Base-by-base conservation (phyloP, 1,140 invertebrate genomes). In the Cydia splendana region DNA sequence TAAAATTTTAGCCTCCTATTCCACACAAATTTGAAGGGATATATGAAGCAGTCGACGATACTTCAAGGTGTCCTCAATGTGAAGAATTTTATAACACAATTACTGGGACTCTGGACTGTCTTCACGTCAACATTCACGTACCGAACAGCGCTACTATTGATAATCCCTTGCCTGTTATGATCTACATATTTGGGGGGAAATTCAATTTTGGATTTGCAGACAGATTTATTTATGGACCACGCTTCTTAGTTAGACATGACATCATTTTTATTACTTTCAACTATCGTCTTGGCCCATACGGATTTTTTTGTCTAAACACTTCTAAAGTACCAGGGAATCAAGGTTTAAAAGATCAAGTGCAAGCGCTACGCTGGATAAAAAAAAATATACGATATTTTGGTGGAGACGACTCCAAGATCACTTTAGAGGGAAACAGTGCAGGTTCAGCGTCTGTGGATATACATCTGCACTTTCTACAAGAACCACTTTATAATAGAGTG, bases 141-240 rank as follows among this genome's bases (percentile, higher is more conserved):
- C 85, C 85, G 0, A 73, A 75, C 15, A 76, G 69, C 9, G 81
- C 79, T 45, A 75, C 38, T 12, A 30, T 65, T 5, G 20, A 73
- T 9, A 77, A 78, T 34, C 76, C 74, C 48, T 78, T 82, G 7
- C 94, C 96, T 0, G 96, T 97, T 0, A 94, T 97, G 90, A 93
- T 96, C 4, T 96, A 93, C 87, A 94, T 97, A 30, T 95, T 96
- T 84, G 96, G 96, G 5, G 96, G 96, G 20, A 94, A 87, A 51
- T 96, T 96, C 3, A 4, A 30, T 4, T 76, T 85, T 7, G 95
- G 95, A 2, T 95, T 94, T 2, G 84, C 83, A 53, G 79, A 75
- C 13, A 79, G 73, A 74, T 42, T 88, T 15, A 57, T 91, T 2
- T 93, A 94, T 80, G 88, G 91, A 9, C 91, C 93, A 7, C 91